Evolutionary conservation across 2,113 vertebrate species (phyloP).

Genomic region (Mugil cephalus): DNA sequence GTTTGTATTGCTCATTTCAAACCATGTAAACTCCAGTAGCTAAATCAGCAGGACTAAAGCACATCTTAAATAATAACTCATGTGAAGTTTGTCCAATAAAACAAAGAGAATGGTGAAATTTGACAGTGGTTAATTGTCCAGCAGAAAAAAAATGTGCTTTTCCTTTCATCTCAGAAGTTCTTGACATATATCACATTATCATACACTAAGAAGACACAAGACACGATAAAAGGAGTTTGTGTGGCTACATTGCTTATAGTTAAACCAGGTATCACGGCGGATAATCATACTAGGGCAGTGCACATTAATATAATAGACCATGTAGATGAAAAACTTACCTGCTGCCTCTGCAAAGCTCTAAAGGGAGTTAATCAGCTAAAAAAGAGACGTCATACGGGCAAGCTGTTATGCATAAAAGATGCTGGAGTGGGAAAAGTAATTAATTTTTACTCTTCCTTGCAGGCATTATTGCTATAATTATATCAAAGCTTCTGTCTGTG

Average conservation of each 20-base stretch:
- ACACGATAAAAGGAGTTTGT: not conserved
- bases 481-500: constrained; percentile 21
- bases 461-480: not conserved
- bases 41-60: constrained; percentile 16
- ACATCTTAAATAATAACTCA: constrained; percentile 5
- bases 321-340: constrained; percentile 64
- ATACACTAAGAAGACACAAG: not conserved
- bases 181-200: constrained; percentile 3
- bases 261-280: constrained; percentile 28
- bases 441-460: constrained; percentile 15
- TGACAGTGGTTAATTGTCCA: not conserved
- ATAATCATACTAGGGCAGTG: constrained; percentile 36
- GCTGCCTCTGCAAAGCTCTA: constrained; percentile 41
- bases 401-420: constrained; percentile 46
- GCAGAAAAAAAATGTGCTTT: not conserved
- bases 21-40: not conserved
- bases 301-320: constrained; percentile 39
- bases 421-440: constrained; percentile 9
- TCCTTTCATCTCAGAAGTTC: not conserved
- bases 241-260: not conserved
- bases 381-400: constrained; percentile 26
- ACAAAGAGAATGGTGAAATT: not conserved
- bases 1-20: not conserved
- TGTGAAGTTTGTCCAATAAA: not conserved
- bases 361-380: constrained; percentile 45